phyloP scores from a whole-genome alignment of 1,140 invertebrate genomes.

The Drosophila bipectinata region DNA sequence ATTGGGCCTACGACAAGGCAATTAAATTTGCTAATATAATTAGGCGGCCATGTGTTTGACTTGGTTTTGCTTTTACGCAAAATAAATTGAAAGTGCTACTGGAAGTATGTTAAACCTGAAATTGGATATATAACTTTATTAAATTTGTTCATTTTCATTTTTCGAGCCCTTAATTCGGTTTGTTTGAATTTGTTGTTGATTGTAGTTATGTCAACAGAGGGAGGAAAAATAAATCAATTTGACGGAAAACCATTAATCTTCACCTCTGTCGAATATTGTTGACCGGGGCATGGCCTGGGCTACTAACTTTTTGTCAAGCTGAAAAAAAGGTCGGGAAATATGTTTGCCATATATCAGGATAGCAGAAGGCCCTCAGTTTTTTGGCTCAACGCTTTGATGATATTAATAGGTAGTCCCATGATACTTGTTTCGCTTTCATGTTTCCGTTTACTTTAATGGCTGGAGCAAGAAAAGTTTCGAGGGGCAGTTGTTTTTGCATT shows the following conservation, averaged over 20 bases:
- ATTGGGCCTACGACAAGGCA: neutral
- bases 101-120: neutral
- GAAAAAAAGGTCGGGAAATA: slow-evolving; percentile 12
- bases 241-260: slow-evolving; percentile 13
- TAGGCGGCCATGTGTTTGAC: neutral
- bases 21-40: slow-evolving; percentile 47
- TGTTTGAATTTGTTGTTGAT: too few species aligned
- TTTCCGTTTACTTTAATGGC: slow-evolving; percentile 1
- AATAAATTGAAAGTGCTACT: slow-evolving; percentile 14
- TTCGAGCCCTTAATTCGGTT: neutral
- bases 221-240: slow-evolving; percentile 13
- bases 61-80: slow-evolving; percentile 7
- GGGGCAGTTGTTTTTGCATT: slow-evolving; percentile 40
- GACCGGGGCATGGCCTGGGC: neutral
- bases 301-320: neutral
- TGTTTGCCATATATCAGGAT: slow-evolving; percentile 8
- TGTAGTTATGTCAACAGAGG: slow-evolving; percentile 13
- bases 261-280: neutral
- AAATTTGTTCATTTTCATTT: neutral
- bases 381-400: slow-evolving; percentile 12
- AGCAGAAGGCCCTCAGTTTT: neutral
- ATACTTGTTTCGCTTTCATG: neutral
- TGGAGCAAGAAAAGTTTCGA: neutral
- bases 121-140: neutral
- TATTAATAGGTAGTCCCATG: slow-evolving; percentile 6